Evolutionary conservation across 2,888 invertebrate species (phyloP), one percentile per base, ranked within the genome.

Genomic region (Drosophila nr. medialis): DNA sequence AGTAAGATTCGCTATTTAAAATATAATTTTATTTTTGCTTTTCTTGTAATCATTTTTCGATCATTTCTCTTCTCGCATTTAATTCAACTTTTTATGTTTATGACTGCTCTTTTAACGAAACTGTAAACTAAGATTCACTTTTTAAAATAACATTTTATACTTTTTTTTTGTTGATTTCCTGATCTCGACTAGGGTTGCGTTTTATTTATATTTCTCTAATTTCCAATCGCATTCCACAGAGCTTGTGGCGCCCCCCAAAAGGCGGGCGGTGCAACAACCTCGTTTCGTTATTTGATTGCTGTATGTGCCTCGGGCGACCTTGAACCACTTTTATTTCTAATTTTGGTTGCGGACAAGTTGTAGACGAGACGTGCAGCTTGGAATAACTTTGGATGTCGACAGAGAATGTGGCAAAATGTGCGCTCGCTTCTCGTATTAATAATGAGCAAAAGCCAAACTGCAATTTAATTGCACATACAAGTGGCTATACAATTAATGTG

Each of bases 321-420:
- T 86, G 86, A 90, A 89, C 89, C 81, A 86, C 75, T 86, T 86
- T 90, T 72, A 79, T 83, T 83, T 83, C 83, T 80, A 86, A 89
- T 78, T 77, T 75, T 56, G 75, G 64, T 55, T 64, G 11, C 59
- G 59, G 40, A 40, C 48, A 56, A 55, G 51, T 48, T 64, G 51
- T 42, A 45, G 51, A 56, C 58, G 42, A 45, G 48, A 51, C 49
- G 51, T 38, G 56, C 60, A 50, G 45, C 40, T 67, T 68, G 58
- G 21, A 34, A 68, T 34, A 54, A 54, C 60, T 63, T 73, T 61
- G 42, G 48, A 50, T 51, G 67, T 49, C 63, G 63, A 36, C 61
- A 60, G 55, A 64, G 36, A 75, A 42, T 38, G 48, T 40, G 27
- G 27, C 49, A 49, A 27, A 49, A 11, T 55, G 54, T 27, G 34